These are phyloP conservation scores for Oxyura jamaicensis DNA, from an alignment of 2,113 vertebrate species.

Conservation along the genomic window DNA sequence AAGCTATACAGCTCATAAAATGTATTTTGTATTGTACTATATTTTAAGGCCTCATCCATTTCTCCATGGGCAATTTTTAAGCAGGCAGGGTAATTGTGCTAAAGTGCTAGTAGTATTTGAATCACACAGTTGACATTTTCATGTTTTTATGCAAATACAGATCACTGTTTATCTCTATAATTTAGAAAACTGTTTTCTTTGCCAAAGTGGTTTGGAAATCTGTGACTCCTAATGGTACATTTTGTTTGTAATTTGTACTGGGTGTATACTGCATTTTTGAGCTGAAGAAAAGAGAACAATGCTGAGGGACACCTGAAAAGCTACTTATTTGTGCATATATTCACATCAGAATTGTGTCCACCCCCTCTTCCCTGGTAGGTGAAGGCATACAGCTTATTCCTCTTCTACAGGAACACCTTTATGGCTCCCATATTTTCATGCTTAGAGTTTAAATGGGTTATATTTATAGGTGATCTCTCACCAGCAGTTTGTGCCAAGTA, in stretches of 20 bases:
- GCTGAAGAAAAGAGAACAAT: not conserved
- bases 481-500: not conserved
- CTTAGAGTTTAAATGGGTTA: not conserved
- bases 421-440: not conserved
- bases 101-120: slow-evolving; percentile 48
- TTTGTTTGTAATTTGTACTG: slow-evolving; percentile 28
- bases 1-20: not conserved
- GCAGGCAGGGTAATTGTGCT: slow-evolving; percentile 36
- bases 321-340: not conserved
- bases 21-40: slow-evolving; percentile 1
- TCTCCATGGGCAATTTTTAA: slow-evolving; percentile 45
- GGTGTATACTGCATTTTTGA: not conserved
- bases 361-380: not conserved
- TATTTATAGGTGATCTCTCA: not conserved
- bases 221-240: not conserved
- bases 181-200: slow-evolving; percentile 51
- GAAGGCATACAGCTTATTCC: not conserved
- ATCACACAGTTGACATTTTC: slow-evolving; percentile 48
- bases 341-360: not conserved
- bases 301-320: not conserved
- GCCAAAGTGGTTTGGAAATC: slow-evolving; percentile 31
- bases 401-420: not conserved
- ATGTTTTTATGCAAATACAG: slow-evolving; percentile 55
- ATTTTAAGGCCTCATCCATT: slow-evolving; percentile 48
- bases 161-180: slow-evolving; percentile 42